Base-by-base conservation (phyloP, 1,140 invertebrate genomes). In the Lepidotrigona ventralis region DNA sequence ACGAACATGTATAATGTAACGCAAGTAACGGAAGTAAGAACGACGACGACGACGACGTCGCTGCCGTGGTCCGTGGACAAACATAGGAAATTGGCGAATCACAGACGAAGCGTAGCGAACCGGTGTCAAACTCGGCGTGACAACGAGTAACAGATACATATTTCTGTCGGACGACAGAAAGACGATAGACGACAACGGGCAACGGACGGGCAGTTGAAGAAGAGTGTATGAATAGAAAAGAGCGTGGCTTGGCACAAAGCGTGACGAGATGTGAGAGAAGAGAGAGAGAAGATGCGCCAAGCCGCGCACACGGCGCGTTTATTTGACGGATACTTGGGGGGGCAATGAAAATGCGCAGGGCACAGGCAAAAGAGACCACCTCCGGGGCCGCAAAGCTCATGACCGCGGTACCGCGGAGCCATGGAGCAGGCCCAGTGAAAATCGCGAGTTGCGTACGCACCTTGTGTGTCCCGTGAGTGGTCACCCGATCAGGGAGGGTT, bases 361-460 rank as follows among this genome's bases (percentile, higher is more conserved):
- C 90, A 89, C 87, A 90, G 89, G 91, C 85, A 91, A 92, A 91
- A 91, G 90, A 89, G 89, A 86, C 76, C 87, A 89, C 84, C 89
- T 88, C 90, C 89, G 90, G 89, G 90, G 88, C 88, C 90, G 90
- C 85, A 84, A 90, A 90, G 91, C 90, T 91, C 91, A 90, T 90
- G 90, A 91, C 88, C 90, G 88, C 84, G 88, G 87, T 87, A 86
- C 74, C 86, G 88, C 89, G 90, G 72, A 86, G 82, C 88, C 88
- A 91, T 91, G 92, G 97, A 97, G 96, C 97, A 97, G 95, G 96
- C 96, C 95, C 97, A 97, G 96, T 96, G 95, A 96, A 96, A 95
- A 95, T 96, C 95, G 95, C 95, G 95, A 96, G 95, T 96, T 97
- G 97, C 97, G 97, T 97, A 97, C 97, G 97, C 97, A 97, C 97